phyloP scores from a whole-genome alignment of 2,888 invertebrate genomes.

The Melinaea menophilus region DNA sequence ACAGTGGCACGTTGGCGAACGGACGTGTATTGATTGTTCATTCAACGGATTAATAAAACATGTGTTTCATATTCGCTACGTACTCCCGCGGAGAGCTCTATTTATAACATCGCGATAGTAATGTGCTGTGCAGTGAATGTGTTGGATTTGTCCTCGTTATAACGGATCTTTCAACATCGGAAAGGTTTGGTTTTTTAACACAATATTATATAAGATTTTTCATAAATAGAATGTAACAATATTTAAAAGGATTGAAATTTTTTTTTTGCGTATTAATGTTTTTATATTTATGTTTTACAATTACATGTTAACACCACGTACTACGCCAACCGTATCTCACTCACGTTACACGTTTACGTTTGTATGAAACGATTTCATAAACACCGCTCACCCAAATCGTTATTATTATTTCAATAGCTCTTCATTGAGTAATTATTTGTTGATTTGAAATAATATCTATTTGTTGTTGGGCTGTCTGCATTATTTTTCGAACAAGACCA shows the following conservation, averaged over 20 bases:
- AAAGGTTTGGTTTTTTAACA: constrained; percentile 17
- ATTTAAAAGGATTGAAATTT: no score
- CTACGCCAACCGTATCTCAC: constrained; percentile 22
- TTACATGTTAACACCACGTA: background rate
- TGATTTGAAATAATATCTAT: no score
- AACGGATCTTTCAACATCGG: background rate
- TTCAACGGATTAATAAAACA: background rate
- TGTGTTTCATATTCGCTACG: background rate
- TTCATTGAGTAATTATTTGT: no score
- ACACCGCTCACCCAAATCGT: no score
- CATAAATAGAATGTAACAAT: no score
- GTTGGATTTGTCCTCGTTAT: background rate
- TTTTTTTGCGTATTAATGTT: no score
- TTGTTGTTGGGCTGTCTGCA: no score
- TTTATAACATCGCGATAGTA: background rate
- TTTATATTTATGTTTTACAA: no score
- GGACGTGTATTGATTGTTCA: constrained; percentile 10
- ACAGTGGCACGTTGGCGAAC: constrained; percentile 39
- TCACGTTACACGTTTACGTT: constrained; percentile 17
- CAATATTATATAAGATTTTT: no score
- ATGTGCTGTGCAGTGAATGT: background rate
- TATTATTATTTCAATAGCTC: no score
- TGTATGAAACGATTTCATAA: no score
- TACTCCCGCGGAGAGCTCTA: background rate
- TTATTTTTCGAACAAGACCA: no score